phyloP scores from a whole-genome alignment of 2,113 vertebrate genomes.

The Cacatua alba region DNA sequence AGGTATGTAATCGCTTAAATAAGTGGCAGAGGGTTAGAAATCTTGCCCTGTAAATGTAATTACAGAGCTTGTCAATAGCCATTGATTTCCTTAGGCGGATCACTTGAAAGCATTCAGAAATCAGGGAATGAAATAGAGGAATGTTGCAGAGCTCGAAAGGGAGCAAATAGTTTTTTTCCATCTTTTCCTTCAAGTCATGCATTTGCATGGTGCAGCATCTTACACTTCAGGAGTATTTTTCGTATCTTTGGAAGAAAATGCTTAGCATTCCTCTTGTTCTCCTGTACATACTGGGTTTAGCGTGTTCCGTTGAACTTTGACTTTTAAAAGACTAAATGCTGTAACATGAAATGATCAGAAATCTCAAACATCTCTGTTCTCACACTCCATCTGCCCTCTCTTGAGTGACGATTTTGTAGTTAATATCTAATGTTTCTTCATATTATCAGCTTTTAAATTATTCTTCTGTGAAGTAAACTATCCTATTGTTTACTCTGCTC shows the following conservation, averaged over 20 bases:
- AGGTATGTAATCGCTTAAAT: background rate
- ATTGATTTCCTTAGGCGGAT: conserved; percentile 65
- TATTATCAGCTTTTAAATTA: background rate
- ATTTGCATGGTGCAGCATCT: background rate
- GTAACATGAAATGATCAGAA: background rate
- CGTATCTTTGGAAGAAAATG: background rate
- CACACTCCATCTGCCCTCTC: background rate
- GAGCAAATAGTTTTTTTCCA: background rate
- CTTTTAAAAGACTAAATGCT: background rate
- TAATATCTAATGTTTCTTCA: background rate
- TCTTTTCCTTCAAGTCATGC: background rate
- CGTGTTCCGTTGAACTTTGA: background rate
- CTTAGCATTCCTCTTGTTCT: background rate
- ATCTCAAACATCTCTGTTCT: background rate
- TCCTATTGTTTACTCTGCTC: background rate
- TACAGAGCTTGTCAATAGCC: conserved; percentile 70
- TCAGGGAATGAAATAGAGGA: background rate
- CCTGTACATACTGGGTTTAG: background rate
- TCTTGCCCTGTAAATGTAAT: conserved; percentile 76
- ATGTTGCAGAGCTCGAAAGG: background rate
- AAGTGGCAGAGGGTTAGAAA: conserved; percentile 55
- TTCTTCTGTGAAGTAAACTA: background rate
- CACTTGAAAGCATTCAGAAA: conserved; percentile 43
- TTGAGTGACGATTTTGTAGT: background rate
- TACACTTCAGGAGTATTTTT: background rate